These are phyloP conservation scores for Xylocopa sonorina DNA, from an alignment of 1,140 invertebrate species.

Conservation along the genomic window DNA sequence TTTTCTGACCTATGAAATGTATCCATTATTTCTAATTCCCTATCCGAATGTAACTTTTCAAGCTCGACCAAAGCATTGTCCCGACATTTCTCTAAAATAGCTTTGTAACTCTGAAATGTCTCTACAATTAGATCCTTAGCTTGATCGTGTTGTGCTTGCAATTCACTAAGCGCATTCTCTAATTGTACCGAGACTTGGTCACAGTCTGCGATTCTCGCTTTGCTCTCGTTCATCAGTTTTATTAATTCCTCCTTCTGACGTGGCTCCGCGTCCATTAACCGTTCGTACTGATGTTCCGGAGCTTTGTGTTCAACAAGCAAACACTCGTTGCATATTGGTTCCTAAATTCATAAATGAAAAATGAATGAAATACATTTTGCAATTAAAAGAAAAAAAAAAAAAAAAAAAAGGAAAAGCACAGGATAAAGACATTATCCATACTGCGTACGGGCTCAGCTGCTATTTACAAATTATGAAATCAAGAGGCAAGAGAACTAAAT, in stretches of 20 bases:
- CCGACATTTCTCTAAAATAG: constrained; percentile 89
- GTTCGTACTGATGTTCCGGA: constrained; percentile 90
- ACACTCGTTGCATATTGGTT: constrained; percentile 91
- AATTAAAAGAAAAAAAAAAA: neutral
- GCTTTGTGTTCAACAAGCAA: constrained; percentile 89
- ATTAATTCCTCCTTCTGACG: constrained; percentile 89
- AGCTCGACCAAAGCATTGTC: constrained; percentile 90
- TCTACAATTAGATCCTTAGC: constrained; percentile 93
- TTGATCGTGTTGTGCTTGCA: constrained; percentile 92
- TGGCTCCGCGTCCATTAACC: constrained; percentile 88
- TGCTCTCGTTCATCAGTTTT: constrained; percentile 87
- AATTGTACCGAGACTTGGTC: constrained; percentile 88
- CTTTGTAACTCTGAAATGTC: constrained; percentile 92
- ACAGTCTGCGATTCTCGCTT: constrained; percentile 88
- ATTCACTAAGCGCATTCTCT: constrained; percentile 90
- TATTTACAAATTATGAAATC: neutral
- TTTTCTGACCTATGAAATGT: constrained; percentile 85
- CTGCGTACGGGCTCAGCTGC: neutral
- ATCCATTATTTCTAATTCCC: constrained; percentile 94
- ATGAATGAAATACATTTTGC: constrained; percentile 39
- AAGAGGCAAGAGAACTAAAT: neutral
- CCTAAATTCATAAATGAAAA: constrained; percentile 73
- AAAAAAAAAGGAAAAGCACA: neutral
- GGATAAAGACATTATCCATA: constrained; percentile 40
- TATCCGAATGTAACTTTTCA: constrained; percentile 90